Conservation (phyloP, 2,797 vertebrate genomes). For the Arnoldichthys spilopterus region DNA sequence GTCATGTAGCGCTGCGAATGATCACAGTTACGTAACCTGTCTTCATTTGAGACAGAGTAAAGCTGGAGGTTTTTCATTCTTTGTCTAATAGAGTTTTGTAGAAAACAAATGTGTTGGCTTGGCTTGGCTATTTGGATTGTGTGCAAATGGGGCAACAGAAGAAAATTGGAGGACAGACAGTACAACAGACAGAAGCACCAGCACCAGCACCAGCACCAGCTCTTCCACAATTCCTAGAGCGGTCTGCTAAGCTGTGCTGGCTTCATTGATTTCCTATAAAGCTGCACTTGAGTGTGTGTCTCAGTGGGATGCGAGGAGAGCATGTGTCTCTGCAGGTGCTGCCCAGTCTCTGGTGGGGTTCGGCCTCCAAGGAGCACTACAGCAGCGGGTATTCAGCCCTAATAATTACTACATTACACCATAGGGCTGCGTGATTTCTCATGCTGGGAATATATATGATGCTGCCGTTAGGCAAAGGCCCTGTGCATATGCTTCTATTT, state of each 20-base stretch:
- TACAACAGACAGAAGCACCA: background rate
- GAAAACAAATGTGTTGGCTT: background rate
- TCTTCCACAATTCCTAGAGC: background rate
- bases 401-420: slow-evolving; percentile 1
- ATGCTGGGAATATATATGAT: background rate
- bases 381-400: background rate
- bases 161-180: too few species aligned
- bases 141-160: background rate
- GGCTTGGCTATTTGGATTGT: background rate
- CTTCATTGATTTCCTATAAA: slow-evolving; percentile 15
- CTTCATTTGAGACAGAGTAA: background rate
- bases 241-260: background rate
- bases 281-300: background rate
- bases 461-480: background rate
- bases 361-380: slow-evolving; percentile 1
- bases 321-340: slow-evolving; percentile 13
- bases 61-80: background rate
- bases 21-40: background rate
- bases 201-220: too few species aligned
- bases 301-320: background rate
- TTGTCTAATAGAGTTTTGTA: background rate
- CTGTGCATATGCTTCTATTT: background rate
- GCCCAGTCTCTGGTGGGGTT: slow-evolving; percentile 11
- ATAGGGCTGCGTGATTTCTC: background rate
- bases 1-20: background rate